Conservation (phyloP, 2,113 vertebrate genomes). For the Kryptolebias marmoratus region DNA sequence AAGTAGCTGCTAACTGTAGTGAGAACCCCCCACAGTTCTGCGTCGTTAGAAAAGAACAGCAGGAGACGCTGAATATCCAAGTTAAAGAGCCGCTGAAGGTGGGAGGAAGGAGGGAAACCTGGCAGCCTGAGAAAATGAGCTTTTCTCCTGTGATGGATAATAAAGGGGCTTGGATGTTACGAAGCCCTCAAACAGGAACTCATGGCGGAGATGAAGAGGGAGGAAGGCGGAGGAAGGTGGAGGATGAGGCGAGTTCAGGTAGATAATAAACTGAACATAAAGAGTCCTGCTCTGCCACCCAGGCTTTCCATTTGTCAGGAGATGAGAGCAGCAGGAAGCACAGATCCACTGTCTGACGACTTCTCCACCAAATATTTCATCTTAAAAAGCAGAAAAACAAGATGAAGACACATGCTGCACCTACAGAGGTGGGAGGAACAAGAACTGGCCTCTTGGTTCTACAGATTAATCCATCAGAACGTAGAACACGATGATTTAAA, state of each 20-base stretch:
- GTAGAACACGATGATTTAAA: too few relatives aligned
- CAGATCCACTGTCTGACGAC: background rate
- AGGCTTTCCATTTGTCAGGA: slow-evolving; percentile 27
- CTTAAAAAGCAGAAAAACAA: too few relatives aligned
- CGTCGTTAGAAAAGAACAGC: slow-evolving; percentile 23
- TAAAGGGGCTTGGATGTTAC: background rate
- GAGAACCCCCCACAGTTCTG: slow-evolving; percentile 6
- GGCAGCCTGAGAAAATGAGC: slow-evolving; percentile 23
- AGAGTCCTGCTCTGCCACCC: slow-evolving; percentile 4
- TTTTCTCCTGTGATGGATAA: slow-evolving; percentile 15
- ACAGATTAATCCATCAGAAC: too few relatives aligned
- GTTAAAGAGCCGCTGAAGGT: slow-evolving; percentile 44
- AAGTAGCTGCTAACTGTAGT: slow-evolving; percentile 2
- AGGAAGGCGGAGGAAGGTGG: background rate
- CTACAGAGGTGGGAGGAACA: too few relatives aligned
- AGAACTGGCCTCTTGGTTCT: too few relatives aligned
- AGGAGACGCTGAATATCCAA: slow-evolving; percentile 29
- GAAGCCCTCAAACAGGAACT: slow-evolving; percentile 3
- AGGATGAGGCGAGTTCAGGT: slow-evolving; percentile 41
- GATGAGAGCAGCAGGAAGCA: slow-evolving; percentile 31
- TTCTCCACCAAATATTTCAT: too few relatives aligned
- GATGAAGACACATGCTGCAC: too few relatives aligned
- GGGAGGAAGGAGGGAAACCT: slow-evolving; percentile 51
- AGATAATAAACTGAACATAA: slow-evolving; percentile 42
- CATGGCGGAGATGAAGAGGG: background rate